Conservation (phyloP, 2,797 vertebrate species). For the Taeniopygia guttata region DNA sequence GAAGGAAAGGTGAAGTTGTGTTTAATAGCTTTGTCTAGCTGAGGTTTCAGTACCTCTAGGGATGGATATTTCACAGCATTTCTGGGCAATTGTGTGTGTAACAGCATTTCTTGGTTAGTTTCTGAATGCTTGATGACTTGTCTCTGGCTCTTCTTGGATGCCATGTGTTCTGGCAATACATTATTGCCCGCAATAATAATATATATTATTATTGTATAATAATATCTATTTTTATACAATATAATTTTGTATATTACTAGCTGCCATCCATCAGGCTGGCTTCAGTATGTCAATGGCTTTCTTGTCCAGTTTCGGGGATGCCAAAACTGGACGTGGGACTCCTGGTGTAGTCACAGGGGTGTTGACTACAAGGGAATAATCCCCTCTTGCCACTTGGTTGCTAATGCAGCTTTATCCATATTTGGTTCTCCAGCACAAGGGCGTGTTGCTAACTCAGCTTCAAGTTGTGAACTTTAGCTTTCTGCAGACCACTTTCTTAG, state of each 20-base stretch:
- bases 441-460: rapidly evolving
- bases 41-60: background rate
- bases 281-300: background rate
- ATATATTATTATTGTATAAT: too few species aligned
- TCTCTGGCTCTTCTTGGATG: background rate
- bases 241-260: too few species aligned
- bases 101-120: background rate
- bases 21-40: background rate
- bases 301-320: background rate
- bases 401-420: background rate
- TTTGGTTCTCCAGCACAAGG: background rate
- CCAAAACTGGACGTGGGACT: background rate
- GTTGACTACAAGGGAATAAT: background rate
- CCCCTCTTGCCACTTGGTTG: background rate
- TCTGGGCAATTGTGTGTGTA: background rate
- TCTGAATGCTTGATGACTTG: background rate
- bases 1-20: background rate
- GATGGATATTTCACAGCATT: background rate
- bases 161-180: background rate
- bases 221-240: too few species aligned
- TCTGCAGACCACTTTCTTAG: background rate
- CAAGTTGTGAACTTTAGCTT: background rate
- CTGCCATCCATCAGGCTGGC: background rate
- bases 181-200: too few species aligned
- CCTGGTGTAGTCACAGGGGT: background rate